phyloP scores from a whole-genome alignment of 2,797 vertebrate genomes.

The Cirrhinus molitorella region DNA sequence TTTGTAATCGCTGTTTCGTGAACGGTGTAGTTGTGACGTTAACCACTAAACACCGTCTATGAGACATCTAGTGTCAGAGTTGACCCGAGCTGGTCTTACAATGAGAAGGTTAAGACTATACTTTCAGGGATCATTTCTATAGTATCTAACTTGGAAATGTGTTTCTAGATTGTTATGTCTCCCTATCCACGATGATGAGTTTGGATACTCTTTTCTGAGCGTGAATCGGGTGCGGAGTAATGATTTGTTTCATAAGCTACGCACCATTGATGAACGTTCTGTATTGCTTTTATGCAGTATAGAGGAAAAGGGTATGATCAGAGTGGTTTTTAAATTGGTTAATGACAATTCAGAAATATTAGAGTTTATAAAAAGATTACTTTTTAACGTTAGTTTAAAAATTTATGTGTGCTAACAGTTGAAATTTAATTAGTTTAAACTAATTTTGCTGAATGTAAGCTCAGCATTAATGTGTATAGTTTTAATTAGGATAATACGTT shows the following conservation, averaged over 20 bases:
- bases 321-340: constrained; percentile 44
- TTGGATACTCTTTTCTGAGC: constrained; percentile 60
- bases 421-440: too few relatives aligned
- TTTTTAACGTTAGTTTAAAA: too few relatives aligned
- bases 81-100: fast-evolving
- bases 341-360: too few relatives aligned
- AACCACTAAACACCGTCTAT: not conserved
- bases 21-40: fast-evolving
- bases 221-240: constrained; percentile 54
- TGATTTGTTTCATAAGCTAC: not conserved
- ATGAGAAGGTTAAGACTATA: constrained; percentile 68
- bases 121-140: constrained; percentile 86
- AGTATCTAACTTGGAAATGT: constrained; percentile 73
- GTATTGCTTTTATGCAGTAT: not conserved
- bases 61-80: not conserved
- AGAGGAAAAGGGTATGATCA: constrained; percentile 63
- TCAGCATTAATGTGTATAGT: too few relatives aligned
- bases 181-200: constrained; percentile 71
- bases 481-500: too few relatives aligned
- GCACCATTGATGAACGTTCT: constrained; percentile 69
- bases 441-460: too few relatives aligned
- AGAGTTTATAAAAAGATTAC: too few relatives aligned
- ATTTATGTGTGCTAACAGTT: too few relatives aligned
- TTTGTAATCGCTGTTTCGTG: not conserved
- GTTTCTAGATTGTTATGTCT: constrained; percentile 72